Base-by-base conservation (phyloP, 2,888 invertebrate species). In the Drosophila mercatorum region DNA sequence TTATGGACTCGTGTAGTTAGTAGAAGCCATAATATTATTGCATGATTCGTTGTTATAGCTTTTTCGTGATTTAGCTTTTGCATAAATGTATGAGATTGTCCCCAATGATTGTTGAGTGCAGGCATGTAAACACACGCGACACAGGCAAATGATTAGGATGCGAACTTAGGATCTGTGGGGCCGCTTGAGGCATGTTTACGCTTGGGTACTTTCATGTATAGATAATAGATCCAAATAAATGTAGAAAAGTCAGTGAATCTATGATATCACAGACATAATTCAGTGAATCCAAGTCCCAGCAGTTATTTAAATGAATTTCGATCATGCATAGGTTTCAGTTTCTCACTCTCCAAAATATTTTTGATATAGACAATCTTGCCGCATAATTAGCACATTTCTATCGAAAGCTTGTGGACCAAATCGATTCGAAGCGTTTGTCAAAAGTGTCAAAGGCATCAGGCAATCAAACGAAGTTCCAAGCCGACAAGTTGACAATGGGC, bases 41-140 rank as follows among this genome's bases (percentile, higher is more conserved):
- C 88, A 80, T 78, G 86, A 83, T 86, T 88, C 67, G 81, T 76
- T 86, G 88, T 86, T 80, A 75, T 86, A 61, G 81, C 81, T 71
- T 72, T 86, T 83, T 72, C 78, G 75, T 83, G 88, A 86, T 84
- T 86, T 77, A 46, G 10, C 71, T 70, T 81, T 79, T 89, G 82
- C 85, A 86, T 86, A 84, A 84, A 86, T 87, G 74, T 69, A 80
- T 80, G 75, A 72, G 75, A 72, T 68, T 88, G 69, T 58, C 53
- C 56, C 40, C 60, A 69, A 77, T 76, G 82, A 88, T 88, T 83
- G 81, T 53, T 28, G 55, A 79, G 72, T 79, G 62, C 71, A 73
- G 83, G 69, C 72, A 78, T 75, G 80, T 66, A 85, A 85, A 76
- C 74, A 77, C 64, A 72, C 69, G 72, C 34, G 62, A 59, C 65